These are phyloP conservation scores for Tragopan temminckii DNA, from an alignment of 2,797 vertebrate species.

Conservation along the genomic window DNA sequence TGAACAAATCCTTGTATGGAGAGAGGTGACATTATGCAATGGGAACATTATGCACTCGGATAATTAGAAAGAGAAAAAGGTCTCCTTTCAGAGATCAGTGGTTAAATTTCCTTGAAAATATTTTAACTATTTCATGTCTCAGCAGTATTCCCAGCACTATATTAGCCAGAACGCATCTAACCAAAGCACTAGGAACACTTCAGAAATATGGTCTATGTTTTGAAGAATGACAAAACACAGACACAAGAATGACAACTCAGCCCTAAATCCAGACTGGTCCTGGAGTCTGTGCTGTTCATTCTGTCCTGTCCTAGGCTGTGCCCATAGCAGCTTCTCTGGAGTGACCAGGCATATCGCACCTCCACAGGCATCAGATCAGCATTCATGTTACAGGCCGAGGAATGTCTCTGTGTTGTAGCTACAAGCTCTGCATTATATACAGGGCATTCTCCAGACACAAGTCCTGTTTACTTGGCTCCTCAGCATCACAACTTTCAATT, in stretches of 20 bases:
- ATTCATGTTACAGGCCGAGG: background rate
- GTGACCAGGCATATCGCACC: no score
- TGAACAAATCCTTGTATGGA: background rate
- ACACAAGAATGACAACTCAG: background rate
- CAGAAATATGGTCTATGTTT: background rate
- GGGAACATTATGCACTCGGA: background rate
- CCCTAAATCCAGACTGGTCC: background rate
- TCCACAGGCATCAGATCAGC: background rate
- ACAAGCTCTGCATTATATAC: background rate
- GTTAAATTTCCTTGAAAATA: background rate
- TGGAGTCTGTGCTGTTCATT: background rate
- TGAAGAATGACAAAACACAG: background rate
- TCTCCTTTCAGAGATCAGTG: background rate
- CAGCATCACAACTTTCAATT: background rate
- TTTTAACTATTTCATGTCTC: background rate
- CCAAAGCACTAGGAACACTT: background rate
- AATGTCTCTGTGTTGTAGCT: background rate
- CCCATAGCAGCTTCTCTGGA: background rate
- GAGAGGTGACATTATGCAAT: background rate
- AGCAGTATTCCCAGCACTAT: accelerated
- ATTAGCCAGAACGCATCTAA: background rate
- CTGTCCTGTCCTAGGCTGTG: background rate
- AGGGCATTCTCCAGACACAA: background rate
- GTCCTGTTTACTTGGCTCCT: background rate
- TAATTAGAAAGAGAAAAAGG: slow-evolving; percentile 6